Evolutionary conservation across 2,797 vertebrate species (phyloP).

Genomic region (Dermochelys coriacea): DNA sequence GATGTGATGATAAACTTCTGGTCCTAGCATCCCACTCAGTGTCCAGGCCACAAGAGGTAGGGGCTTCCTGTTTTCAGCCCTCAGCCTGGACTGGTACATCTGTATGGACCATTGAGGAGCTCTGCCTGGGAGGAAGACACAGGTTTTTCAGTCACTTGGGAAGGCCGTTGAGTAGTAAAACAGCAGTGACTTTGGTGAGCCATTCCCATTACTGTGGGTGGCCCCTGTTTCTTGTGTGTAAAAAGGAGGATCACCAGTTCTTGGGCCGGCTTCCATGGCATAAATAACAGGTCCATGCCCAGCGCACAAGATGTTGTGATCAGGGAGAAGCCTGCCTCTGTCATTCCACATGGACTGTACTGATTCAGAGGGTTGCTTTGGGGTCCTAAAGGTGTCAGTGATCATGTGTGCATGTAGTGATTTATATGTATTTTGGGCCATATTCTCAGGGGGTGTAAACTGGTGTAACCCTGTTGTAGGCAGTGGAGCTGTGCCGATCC

Average conservation of each 20-base stretch:
- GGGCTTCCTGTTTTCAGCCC: neutral
- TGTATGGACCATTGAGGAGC: neutral
- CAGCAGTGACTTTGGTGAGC: neutral
- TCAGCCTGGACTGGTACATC: neutral
- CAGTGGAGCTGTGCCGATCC: neutral
- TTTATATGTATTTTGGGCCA: neutral
- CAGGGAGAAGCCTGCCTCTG: neutral
- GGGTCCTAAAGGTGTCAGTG: neutral
- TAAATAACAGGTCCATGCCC: neutral
- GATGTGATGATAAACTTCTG: neutral
- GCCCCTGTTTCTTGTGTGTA: neutral
- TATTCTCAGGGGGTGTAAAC: neutral
- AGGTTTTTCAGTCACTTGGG: neutral
- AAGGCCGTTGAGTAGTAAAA: neutral
- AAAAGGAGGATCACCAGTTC: constrained; percentile 17
- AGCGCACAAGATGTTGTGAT: neutral
- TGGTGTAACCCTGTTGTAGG: neutral
- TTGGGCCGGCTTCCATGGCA: neutral
- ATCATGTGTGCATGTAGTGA: neutral
- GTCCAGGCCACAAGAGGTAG: neutral
- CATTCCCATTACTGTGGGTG: neutral
- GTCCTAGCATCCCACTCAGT: neutral
- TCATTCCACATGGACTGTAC: neutral
- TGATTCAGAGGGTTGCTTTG: neutral
- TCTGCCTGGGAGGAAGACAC: neutral